Evolutionary conservation across 64 coral and sea anemone genomes (phyloP).

Genomic region (Astreopora myriophthalma): DNA sequence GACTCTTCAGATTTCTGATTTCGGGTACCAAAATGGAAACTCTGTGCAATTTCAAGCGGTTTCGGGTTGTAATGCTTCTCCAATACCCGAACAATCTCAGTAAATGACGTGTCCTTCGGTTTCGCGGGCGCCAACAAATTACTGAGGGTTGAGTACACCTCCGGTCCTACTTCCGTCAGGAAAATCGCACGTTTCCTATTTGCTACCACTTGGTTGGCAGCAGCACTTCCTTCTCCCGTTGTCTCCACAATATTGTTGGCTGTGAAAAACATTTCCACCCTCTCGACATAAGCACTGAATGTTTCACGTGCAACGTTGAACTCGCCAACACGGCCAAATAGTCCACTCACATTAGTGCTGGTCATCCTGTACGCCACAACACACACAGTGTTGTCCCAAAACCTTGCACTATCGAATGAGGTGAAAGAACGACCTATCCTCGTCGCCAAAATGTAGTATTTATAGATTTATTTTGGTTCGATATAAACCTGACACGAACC

Average conservation of each 20-base stretch:
- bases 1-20: constrained; percentile 50
- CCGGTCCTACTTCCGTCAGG: constrained; percentile 73
- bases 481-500: not conserved
- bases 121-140: constrained; percentile 53
- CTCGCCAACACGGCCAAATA: constrained; percentile 59
- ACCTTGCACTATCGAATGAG: constrained; percentile 24
- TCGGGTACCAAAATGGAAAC: constrained; percentile 72
- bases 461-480: not conserved
- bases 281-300: constrained; percentile 65
- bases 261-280: constrained; percentile 73
- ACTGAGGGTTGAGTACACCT: constrained; percentile 54
- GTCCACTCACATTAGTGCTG: constrained; percentile 28
- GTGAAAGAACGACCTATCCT: constrained; percentile 43
- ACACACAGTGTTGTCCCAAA: constrained; percentile 11
- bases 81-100: constrained; percentile 15
- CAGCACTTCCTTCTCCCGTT: constrained; percentile 31
- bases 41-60: constrained; percentile 55
- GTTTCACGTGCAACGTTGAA: constrained; percentile 36
- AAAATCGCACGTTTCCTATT: constrained; percentile 80
- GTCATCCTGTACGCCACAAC: constrained; percentile 26
- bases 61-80: constrained; percentile 48
- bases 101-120: constrained; percentile 44
- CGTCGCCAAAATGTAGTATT: constrained; percentile 75
- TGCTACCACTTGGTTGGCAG: constrained; percentile 40
- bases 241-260: constrained; percentile 52